Evolutionary conservation across 2,113 vertebrate species (phyloP), one percentile per base, ranked within the genome.

Genomic region (Micronisus gabar): DNA sequence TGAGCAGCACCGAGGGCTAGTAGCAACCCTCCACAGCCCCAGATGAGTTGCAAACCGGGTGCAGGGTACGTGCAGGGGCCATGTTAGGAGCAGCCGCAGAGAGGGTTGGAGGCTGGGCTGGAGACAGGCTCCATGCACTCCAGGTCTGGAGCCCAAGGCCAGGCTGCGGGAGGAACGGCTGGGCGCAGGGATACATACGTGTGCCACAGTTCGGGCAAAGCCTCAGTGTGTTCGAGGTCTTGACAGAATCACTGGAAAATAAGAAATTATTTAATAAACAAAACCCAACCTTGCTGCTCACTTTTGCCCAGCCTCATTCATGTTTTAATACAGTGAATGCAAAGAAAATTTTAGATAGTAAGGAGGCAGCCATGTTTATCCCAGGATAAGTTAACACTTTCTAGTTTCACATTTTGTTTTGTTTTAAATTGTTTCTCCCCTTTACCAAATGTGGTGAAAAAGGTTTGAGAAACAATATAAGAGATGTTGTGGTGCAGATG

Each of bases 81-180:
- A 6, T 0, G 0, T 19, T 12, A 38, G 48, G 38, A 63, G 73
- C 36, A 76, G 47, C 27, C 0, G 0, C 41, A 40, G 43, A 36
- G 5, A 1, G 2, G 1, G 2, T 2, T 1, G 2, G 29, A 78
- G n/a, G 10, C 58, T 38, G 26, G 19, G 4, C 45, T 78, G 32
- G 4, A 27, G 29, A 18, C 7, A 15, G 26, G 4, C 10, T 81
- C 25, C 0, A 0, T 38, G 25, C 8, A 2, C 29, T 45, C 6
- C 5, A 50, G 29, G 19, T 6, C 8, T 62, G 59, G 13, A 79
- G 22, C 13, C 23, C 20, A 50, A 59, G 22, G 9, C 14, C 15
- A 41, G 52, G 7, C 21, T 48, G 41, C 18, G 48, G 36, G 41
- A 72, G 21, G 5, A 26, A 19, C 6, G 27, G 22, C 38, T 67